These are phyloP conservation scores for Sphaeramia orbicularis DNA, from an alignment of 2,797 vertebrate genomes.

Conservation along the genomic window DNA sequence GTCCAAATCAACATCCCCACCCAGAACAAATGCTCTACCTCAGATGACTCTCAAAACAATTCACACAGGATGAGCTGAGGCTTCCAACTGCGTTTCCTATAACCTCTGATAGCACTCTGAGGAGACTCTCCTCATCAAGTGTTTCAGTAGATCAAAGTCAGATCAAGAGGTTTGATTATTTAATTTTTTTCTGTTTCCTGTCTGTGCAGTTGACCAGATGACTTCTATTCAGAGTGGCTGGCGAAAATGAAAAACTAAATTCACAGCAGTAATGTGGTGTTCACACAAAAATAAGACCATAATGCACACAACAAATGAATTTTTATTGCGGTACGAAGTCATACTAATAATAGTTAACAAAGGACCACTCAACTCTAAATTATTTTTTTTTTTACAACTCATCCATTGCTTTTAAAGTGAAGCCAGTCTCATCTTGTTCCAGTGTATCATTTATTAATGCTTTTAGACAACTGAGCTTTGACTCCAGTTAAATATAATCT, in stretches of 20 bases:
- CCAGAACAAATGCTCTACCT: constrained; percentile 79
- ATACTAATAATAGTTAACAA: no score
- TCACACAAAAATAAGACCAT: neutral
- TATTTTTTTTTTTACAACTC: no score
- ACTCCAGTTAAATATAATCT: constrained; percentile 12
- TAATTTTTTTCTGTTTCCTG: constrained; percentile 45
- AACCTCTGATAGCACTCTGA: constrained; percentile 70
- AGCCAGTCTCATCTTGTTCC: no score
- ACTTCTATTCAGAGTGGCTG: constrained; percentile 23
- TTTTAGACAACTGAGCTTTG: constrained; percentile 7
- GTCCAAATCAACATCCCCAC: constrained; percentile 80
- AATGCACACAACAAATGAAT: neutral
- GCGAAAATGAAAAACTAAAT: constrained; percentile 28
- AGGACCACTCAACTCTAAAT: no score
- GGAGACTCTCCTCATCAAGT: constrained; percentile 62
- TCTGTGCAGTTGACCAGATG: constrained; percentile 48
- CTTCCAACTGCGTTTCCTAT: constrained; percentile 70
- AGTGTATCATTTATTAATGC: no score
- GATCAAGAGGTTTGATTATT: constrained; percentile 55
- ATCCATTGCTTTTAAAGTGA: no score
- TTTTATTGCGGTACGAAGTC: no score
- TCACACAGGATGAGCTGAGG: constrained; percentile 76
- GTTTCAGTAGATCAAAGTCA: constrained; percentile 55
- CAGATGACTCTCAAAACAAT: constrained; percentile 83
- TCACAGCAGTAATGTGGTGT: neutral